Percentiles rank a stretch among this genome's conserved stretches.
phyloP scores from a whole-genome alignment of 2,113 vertebrate species.

The Tapirus terrestris region DNA sequence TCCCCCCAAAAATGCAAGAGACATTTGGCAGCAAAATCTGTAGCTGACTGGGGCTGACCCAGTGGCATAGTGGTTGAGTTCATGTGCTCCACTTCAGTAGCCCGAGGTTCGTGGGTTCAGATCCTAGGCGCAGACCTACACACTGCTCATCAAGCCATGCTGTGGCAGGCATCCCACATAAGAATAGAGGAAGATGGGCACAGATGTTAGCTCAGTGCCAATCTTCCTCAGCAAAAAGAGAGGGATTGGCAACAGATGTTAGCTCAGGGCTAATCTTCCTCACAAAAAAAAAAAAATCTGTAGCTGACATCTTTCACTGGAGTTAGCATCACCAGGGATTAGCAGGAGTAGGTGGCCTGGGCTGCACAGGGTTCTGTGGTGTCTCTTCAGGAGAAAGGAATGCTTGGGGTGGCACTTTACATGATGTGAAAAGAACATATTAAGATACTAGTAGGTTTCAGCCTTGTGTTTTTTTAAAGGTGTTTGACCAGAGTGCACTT shows the following conservation, averaged over 20 bases:
- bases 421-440: not conserved
- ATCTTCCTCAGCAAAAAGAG: too few species aligned
- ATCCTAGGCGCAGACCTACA: too few species aligned
- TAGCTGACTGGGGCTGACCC: not conserved
- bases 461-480: constrained; percentile 84
- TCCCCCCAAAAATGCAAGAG: not conserved
- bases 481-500: constrained; percentile 98
- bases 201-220: too few species aligned
- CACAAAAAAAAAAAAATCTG: not conserved
- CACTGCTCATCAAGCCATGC: too few species aligned
- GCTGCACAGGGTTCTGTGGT: not conserved
- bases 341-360: not conserved
- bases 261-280: too few species aligned
- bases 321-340: not conserved
- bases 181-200: too few species aligned
- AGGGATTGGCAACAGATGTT: too few species aligned
- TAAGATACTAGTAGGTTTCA: not conserved
- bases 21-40: not conserved
- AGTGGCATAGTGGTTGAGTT: too few species aligned
- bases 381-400: not conserved
- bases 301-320: not conserved
- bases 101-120: too few species aligned
- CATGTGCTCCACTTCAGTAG: too few species aligned
- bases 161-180: too few species aligned
- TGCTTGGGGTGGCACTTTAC: not conserved